Conservation (phyloP, 2,113 vertebrate genomes). For the Tor tambroides region DNA sequence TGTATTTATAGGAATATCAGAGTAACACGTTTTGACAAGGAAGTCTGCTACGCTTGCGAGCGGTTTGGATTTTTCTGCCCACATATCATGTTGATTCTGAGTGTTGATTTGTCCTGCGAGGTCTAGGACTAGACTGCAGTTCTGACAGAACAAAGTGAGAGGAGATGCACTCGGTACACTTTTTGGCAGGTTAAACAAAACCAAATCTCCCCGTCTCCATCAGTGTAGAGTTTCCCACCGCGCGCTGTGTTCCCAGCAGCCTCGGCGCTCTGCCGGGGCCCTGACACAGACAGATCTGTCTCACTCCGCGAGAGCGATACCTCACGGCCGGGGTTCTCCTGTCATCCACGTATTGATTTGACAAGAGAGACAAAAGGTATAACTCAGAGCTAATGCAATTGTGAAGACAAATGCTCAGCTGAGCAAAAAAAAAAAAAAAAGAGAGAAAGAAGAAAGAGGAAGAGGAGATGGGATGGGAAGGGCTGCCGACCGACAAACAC, state of each 20-base stretch:
- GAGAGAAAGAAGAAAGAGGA: neutral
- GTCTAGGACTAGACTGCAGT: constrained; percentile 12
- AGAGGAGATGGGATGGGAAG: constrained; percentile 42
- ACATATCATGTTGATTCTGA: neutral
- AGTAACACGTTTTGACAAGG: constrained; percentile 19
- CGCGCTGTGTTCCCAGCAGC: constrained; percentile 9
- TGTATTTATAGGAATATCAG: constrained; percentile 2
- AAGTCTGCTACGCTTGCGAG: neutral
- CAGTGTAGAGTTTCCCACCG: constrained; percentile 33
- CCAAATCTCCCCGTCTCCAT: constrained; percentile 24
- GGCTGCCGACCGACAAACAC: neutral
- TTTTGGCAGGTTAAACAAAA: constrained; percentile 45
- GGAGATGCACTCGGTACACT: constrained; percentile 30
- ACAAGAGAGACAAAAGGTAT: constrained; percentile 62
- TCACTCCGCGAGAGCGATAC: constrained; percentile 51
- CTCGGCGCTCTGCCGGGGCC: constrained; percentile 28
- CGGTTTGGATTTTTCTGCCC: constrained; percentile 2
- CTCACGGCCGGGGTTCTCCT: constrained; percentile 59
- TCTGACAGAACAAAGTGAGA: constrained; percentile 40
- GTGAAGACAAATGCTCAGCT: constrained; percentile 62
- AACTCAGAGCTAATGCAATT: constrained; percentile 63
- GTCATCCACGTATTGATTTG: constrained; percentile 61
- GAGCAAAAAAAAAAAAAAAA: constrained; percentile 36
- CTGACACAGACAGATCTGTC: constrained; percentile 48
- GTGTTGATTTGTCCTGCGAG: constrained; percentile 21